These are phyloP conservation scores for Platalea minor DNA, from an alignment of 2,797 vertebrate species.

Conservation along the genomic window DNA sequence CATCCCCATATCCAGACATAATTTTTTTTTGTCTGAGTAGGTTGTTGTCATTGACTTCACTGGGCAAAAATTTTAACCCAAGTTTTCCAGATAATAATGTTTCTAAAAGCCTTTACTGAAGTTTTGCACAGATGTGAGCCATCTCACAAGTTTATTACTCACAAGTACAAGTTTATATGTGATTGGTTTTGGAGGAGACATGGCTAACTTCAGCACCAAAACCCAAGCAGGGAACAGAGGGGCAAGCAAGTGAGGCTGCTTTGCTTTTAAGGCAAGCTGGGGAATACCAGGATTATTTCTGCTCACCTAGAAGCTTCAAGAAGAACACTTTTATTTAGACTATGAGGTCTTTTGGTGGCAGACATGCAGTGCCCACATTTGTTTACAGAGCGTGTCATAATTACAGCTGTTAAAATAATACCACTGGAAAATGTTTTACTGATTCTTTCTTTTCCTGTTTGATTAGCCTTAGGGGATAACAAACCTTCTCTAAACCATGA, in stretches of 20 bases:
- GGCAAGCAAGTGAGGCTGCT: background rate
- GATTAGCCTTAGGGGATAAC: background rate
- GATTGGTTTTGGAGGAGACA: background rate
- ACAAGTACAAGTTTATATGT: background rate
- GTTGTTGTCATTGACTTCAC: background rate
- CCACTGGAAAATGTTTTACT: background rate
- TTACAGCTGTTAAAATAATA: background rate
- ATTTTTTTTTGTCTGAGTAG: background rate
- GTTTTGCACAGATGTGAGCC: background rate
- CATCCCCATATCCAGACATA: background rate
- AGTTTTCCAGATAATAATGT: background rate
- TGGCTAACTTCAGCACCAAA: background rate
- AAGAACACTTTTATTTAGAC: background rate
- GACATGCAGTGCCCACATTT: accelerated
- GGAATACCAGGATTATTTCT: background rate
- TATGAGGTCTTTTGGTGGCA: background rate
- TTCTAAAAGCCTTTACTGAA: constrained; percentile 3
- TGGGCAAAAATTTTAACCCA: background rate
- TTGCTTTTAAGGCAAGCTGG: background rate
- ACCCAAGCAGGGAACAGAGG: background rate
- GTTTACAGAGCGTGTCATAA: background rate
- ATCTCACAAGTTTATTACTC: background rate
- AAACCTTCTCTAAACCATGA: background rate
- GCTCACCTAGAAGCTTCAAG: background rate
- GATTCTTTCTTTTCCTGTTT: background rate